Base-by-base conservation (phyloP, 2,888 invertebrate genomes). In the Omphaloscelis lunosa region DNA sequence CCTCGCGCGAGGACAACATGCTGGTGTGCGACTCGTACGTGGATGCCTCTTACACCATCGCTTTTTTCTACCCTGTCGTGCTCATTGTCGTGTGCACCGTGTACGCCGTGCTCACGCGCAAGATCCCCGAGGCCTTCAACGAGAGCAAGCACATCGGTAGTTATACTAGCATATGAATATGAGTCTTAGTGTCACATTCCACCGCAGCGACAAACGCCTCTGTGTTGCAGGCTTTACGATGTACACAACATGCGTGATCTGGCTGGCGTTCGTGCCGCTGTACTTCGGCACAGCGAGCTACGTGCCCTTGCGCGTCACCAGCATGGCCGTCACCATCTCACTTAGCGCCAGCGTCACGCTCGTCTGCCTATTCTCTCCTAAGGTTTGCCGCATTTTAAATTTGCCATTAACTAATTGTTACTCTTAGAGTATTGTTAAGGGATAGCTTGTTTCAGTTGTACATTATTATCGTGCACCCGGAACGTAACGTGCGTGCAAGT, bases 171-270 rank as follows among this genome's bases (percentile, higher is more conserved):
- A 34, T 23, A 27, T n/a, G 23, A 34, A 12, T 34, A 20, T 20
- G 7, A n/a, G 12, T 59, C 20, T 39, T n/a, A 7, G 6, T 34
- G n/a, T 34, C 34, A 11, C 34, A 56, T 12, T 39, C 17, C 11
- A n/a, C 7, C 20, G 34, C 20, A n/a, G n/a, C 20, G 12, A 39
- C 34, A 59, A n/a, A 7, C 34, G 17, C 58, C 17, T 20, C n/a
- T 59, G 20, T 68, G 59, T 68, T 67, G 15, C 95, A 98, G 98
- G 98, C 78, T 99, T 99, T 96, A 99, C 99, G 41, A 99, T 99
- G 99, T 99, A 99, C 96, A 99, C 99, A 62, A 99, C 99, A 51
- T 99, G 99, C 94, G 98, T 99, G 84, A 99, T 99, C 93, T 99
- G 99, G 99, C 96, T 99, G 86, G 99, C 99, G 34, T 99, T 99